These are phyloP conservation scores for Phengaris arion DNA, from an alignment of 2,888 invertebrate species.

Conservation along the genomic window DNA sequence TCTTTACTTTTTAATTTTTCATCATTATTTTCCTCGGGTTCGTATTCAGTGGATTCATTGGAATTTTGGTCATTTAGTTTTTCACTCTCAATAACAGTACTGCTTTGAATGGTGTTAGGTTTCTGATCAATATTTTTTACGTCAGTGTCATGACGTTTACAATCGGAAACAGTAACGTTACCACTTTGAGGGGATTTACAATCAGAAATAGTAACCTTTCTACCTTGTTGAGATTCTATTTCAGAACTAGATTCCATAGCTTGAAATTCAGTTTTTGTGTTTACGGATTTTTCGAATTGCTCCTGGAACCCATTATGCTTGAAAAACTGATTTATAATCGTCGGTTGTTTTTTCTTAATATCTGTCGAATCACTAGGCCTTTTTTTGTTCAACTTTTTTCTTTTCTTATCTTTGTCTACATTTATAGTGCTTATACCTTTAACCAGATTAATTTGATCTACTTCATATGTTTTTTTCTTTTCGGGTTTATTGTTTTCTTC, in stretches of 20 bases:
- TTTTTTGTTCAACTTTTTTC: slow-evolving; percentile 10
- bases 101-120: not conserved
- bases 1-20: slow-evolving; percentile 18
- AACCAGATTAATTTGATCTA: slow-evolving; percentile 16
- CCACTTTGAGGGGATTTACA: not conserved
- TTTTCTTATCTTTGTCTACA: slow-evolving; percentile 40
- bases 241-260: not conserved
- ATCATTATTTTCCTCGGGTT: slow-evolving; percentile 1
- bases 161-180: not conserved
- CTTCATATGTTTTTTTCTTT: slow-evolving; percentile 37
- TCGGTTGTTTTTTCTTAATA: not conserved
- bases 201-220: not conserved
- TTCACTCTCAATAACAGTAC: slow-evolving; percentile 34
- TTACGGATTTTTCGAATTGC: not conserved
- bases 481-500: slow-evolving; percentile 59
- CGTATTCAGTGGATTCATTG: slow-evolving; percentile 18
- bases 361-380: not conserved
- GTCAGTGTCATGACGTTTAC: not conserved
- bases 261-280: not conserved
- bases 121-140: slow-evolving; percentile 3
- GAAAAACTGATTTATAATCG: not conserved
- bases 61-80: slow-evolving; percentile 2
- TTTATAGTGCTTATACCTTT: slow-evolving; percentile 38
- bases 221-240: not conserved
- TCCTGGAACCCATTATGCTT: not conserved